Evolutionary conservation across 2,888 invertebrate species (phyloP).

Genomic region (Cremastinae sp.): DNA sequence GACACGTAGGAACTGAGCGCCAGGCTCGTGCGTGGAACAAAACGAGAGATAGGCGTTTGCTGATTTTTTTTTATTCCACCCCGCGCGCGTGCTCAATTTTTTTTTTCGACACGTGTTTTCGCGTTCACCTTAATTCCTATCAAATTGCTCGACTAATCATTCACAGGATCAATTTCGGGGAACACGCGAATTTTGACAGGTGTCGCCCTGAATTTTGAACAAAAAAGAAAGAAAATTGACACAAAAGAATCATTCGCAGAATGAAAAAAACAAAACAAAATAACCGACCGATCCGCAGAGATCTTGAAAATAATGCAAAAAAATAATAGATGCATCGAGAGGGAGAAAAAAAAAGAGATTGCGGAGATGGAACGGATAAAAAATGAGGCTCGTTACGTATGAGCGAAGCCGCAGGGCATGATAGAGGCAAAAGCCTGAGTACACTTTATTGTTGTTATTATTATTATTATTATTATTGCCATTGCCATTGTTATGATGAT

Average conservation of each 20-base stretch:
- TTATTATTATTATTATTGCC: no score
- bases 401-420: slow-evolving; percentile 43
- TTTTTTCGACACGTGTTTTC: slow-evolving; percentile 4
- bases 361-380: slow-evolving; percentile 14
- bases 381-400: slow-evolving; percentile 50
- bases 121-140: slow-evolving; percentile 6
- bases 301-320: not conserved
- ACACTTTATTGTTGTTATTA: no score
- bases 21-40: slow-evolving; percentile 64
- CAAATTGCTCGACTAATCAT: not conserved
- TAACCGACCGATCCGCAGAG: not conserved
- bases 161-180: not conserved
- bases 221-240: not conserved
- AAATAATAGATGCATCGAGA: not conserved
- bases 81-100: slow-evolving; percentile 25
- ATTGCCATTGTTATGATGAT: no score
- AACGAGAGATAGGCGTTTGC: slow-evolving; percentile 65
- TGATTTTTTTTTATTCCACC: slow-evolving; percentile 32
- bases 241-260: not conserved
- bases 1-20: no score
- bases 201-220: not conserved
- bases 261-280: no score
- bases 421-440: slow-evolving; percentile 3
- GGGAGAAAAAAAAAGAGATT: not conserved
- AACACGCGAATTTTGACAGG: slow-evolving; percentile 16